Evolutionary conservation across 2,113 vertebrate species (phyloP).

Genomic region (Euleptes europaea): DNA sequence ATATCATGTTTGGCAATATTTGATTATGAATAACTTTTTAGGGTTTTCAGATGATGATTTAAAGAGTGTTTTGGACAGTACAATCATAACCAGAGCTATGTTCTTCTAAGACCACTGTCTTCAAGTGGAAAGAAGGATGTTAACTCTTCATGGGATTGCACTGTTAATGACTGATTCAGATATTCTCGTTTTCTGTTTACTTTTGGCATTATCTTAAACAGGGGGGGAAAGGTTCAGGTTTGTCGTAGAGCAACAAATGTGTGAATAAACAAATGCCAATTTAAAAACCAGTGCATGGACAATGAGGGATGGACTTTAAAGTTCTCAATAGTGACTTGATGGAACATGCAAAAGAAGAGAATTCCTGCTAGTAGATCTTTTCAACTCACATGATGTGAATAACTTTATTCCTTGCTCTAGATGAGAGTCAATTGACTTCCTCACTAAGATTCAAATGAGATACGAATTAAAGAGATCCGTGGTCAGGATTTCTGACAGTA

Average conservation of each 20-base stretch:
- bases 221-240: background rate
- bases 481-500: too few relatives aligned
- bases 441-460: background rate
- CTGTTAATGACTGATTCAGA: background rate
- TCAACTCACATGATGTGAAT: slow-evolving; percentile 15
- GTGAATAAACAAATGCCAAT: background rate
- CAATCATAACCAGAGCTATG: too few relatives aligned
- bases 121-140: too few relatives aligned
- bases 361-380: slow-evolving; percentile 33
- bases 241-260: background rate
- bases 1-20: background rate
- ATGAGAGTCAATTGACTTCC: background rate
- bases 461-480: too few relatives aligned
- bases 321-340: slow-evolving; percentile 26
- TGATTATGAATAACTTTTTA: background rate
- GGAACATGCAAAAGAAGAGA: slow-evolving; percentile 3
- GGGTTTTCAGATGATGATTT: slow-evolving; percentile 16
- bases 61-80: background rate
- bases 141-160: too few relatives aligned
- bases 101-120: too few relatives aligned
- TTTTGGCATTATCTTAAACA: background rate
- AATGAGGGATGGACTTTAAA: slow-evolving; percentile 14
- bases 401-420: background rate
- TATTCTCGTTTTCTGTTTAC: background rate
- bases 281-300: background rate